Base-by-base conservation (phyloP, 2,888 invertebrate species). In the Apeira syringaria region DNA sequence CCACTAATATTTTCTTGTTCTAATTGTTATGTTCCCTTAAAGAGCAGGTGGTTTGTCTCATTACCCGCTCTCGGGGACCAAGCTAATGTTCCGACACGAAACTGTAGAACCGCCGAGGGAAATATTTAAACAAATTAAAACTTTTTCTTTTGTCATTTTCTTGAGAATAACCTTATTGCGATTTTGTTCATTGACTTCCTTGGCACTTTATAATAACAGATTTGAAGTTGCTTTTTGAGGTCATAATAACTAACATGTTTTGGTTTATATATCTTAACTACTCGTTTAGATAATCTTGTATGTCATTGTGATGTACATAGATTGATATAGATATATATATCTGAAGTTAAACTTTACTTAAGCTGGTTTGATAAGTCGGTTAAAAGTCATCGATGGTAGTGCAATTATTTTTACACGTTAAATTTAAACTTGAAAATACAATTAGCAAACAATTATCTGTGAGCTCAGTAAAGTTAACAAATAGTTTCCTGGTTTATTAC, bases 41-140 rank as follows among this genome's bases (percentile, higher is more conserved):
- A 84, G 79, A 81, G 77, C 86, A 89, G 88, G 88, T 89, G 85
- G 80, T 75, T 75, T 75, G 77, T 76, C 78, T 80, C 80, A 83
- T 88, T 86, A 84, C 77, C 74, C 69, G 73, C 25, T 39, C 34
- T 35, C 74, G 65, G 77, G 76, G 36, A 20, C 38, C 76, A 64
- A 74, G 66, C 74, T 80, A 80, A 82, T 80, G 68, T 74, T 60
- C 62, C 61, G 67, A 68, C 78, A 79, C 73, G 77, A 75, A 84
- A 84, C 80, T 80, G 70, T 76, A 75, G 73, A 74, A 68, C 68
- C 70, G 61, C 74, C 62, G 64, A 64, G 70, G 68, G 81, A 85
- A 86, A 87, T 87, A 82, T 87, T 86, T 85, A 82, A 87, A 83
- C 83, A 83, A 88, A 88, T 87, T 86, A 83, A 86, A 87, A 88